Percentiles rank a stretch among this genome's conserved stretches.
Conservation (phyloP, 2,113 vertebrate species). For the Saguinus midas region DNA sequence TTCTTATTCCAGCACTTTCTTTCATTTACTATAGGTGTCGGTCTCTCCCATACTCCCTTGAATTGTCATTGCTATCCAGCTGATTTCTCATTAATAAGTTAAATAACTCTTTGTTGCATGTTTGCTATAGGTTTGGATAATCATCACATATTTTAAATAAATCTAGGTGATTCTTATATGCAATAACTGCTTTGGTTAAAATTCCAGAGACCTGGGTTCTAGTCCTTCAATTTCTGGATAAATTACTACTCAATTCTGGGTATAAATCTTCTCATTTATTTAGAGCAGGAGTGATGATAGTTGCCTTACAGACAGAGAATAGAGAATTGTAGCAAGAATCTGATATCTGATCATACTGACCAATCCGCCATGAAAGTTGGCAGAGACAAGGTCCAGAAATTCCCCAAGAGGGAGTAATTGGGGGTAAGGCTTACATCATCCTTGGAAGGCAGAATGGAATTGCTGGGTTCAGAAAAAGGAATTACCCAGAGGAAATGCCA, state of each 20-base stretch:
- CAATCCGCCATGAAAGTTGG: not conserved
- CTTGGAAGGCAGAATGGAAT: not conserved
- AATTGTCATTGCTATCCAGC: not conserved
- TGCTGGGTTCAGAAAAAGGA: not conserved
- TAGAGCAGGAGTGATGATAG: not conserved
- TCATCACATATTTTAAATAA: not conserved
- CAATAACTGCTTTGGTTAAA: conserved; percentile 1
- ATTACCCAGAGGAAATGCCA: not conserved
- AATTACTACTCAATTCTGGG: not conserved
- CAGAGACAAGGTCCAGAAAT: not conserved
- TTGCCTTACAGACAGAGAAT: not conserved
- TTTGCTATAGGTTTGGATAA: not conserved
- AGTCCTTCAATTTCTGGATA: not conserved
- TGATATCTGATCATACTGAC: not conserved
- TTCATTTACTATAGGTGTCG: not conserved
- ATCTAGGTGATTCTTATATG: not conserved
- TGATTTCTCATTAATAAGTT: not conserved
- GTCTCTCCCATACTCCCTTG: not conserved
- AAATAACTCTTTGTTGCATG: not conserved
- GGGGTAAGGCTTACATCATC: not conserved
- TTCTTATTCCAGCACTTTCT: not conserved
- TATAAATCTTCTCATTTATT: conserved; percentile 5
- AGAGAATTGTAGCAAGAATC: not conserved
- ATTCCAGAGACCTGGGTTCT: not conserved
- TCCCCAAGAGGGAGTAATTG: not conserved